Evolutionary conservation across 2,888 invertebrate species (phyloP), one percentile per base, ranked within the genome.

Genomic region (Biston stratarius): DNA sequence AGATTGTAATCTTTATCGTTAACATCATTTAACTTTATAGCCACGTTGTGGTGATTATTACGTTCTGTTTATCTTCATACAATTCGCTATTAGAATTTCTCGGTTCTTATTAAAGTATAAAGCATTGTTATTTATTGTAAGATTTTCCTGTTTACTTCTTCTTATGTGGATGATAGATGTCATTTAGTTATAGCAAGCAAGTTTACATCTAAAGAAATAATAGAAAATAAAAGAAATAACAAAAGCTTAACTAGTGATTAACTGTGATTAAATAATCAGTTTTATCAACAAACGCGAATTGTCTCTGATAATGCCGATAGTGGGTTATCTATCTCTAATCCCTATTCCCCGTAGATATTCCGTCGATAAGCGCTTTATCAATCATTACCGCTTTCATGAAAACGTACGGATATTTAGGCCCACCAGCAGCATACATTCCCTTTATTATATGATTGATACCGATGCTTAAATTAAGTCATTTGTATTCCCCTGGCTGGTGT

Each of bases 91-190:
- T 61, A 60, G 44, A 65, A 57, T 61, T 61, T 64, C 64, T 65
- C 53, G 52, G 57, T 44, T 69, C 60, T 61, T 59, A 67, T 71
- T 73, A 56, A 61, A 71, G 61, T 57, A 51, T 67, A 69, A 67
- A 64, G 34, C 55, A 56, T 64, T 58, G 52, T 70, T 66, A 63
- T 67, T 71, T 40, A 69, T 55, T 60, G 24, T 61, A 57, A 66
- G 57, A 49, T 70, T 68, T 71, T 73, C 73, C 71, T 71, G 71
- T 73, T 71, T 70, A 70, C 64, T 61, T 66, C 56, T 67, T 24
- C 24, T 48, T 42, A 53, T n/a, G 53, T 34, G 52, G 55, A 44
- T 56, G 44, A 57, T 64, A 15, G 6, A n/a, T 24, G 40, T 55
- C 48, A 11, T 24, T 24, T 24, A 33, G 11, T 38, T 38, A 38